phyloP scores from a whole-genome alignment of 2,113 vertebrate species.

The Ursus arctos region DNA sequence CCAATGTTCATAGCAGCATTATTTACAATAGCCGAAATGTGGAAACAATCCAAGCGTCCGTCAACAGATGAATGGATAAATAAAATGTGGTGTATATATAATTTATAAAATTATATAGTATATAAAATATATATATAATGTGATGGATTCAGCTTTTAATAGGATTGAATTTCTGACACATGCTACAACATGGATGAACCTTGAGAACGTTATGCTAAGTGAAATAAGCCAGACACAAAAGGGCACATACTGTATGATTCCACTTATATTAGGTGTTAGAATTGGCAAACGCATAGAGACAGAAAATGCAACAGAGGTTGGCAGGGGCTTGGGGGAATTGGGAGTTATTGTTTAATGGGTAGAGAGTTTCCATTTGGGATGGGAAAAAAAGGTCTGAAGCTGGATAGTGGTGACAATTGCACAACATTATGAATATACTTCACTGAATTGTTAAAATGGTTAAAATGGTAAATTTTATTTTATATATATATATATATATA shows the following conservation, averaged over 20 bases:
- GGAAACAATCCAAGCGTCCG: neutral
- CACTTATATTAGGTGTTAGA: neutral
- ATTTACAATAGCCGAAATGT: neutral
- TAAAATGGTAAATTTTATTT: neutral
- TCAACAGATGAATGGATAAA: neutral
- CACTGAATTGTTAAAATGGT: neutral
- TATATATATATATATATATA: neutral
- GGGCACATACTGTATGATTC: neutral
- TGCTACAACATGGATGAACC: neutral
- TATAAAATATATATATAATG: neutral
- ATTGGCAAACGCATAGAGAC: neutral
- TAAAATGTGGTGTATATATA: neutral
- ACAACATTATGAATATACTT: neutral
- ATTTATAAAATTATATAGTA: neutral
- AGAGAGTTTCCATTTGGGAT: neutral
- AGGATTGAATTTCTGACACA: neutral
- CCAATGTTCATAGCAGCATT: neutral
- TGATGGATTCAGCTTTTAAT: neutral
- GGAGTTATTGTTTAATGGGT: neutral
- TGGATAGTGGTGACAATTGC: neutral
- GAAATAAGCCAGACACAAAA: slow-evolving; percentile 26
- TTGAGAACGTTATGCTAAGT: neutral
- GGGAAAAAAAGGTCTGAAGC: neutral
- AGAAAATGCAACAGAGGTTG: neutral
- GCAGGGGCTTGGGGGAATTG: neutral